Evolutionary conservation across 2,797 vertebrate genomes (phyloP), one percentile per base, ranked within the genome.

Genomic region (Clarias platycephalus): DNA sequence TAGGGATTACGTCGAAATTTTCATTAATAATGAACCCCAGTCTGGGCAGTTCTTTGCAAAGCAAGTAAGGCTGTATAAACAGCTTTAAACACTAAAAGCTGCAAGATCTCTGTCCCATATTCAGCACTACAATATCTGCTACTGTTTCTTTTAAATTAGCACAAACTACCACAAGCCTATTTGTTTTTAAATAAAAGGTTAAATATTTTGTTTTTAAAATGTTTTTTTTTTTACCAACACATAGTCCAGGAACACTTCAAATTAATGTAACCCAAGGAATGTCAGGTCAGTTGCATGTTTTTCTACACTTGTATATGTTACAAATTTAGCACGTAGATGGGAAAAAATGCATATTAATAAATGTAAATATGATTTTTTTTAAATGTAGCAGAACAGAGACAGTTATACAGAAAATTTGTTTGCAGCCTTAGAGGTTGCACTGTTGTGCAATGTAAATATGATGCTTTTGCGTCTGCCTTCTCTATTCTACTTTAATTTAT

Each of bases 251-350:
- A 55, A 55, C 37, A 31, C 77, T 60, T 44, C 16, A 64, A 63
- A 24, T 62, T 71, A 58, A 64, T 37, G 70, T 74, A 70, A 85
- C 37, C 15, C 18, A 90, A 88, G 88, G 0, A 26, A 86, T 83
- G 85, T 55, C 84, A 37, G 64, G 57, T 79, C 58, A 87, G 88
- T 84, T 92, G 93, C 94, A 93, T 94, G 93, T 91, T 88, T 89
- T 90, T 91, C 89, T 94, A 91, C 89, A 93, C 90, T 88, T 93
- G 92, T 93, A 94, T 92, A 90, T 90, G 92, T 93, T 91, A 92
- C 89, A 89, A 92, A 91, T 92, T 90, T 94, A 92, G 94, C 94
- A 93, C 87, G 92, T 67, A 62, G 49, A n/a, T 24, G 10, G 22
- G 20, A 44, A 28, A 76, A 57, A 76, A 34, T 34, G 31, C 55